phyloP scores from a whole-genome alignment of 2,797 vertebrate genomes.

The Ibycter americanus region DNA sequence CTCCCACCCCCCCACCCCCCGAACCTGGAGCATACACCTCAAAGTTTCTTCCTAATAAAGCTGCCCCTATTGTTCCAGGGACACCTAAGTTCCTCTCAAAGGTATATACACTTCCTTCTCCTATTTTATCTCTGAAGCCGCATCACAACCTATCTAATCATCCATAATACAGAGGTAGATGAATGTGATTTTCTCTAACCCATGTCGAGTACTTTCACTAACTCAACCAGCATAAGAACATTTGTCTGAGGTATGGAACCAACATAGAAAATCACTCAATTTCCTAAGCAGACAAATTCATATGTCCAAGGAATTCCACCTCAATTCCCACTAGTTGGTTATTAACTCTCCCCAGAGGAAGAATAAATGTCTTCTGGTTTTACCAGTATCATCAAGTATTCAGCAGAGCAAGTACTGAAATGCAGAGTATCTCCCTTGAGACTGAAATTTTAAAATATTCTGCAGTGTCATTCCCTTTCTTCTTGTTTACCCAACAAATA shows the following conservation, averaged over 20 bases:
- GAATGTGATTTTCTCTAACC: not conserved
- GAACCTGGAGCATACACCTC: not conserved
- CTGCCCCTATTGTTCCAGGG: not conserved
- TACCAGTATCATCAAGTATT: not conserved
- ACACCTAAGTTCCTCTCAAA: not conserved
- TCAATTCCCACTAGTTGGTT: not conserved
- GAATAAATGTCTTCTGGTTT: not conserved
- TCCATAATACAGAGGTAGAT: not conserved
- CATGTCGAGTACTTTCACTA: not conserved
- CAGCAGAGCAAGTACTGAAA: not conserved
- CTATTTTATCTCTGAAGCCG: not conserved
- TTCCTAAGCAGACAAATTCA: not conserved
- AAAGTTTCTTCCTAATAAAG: not conserved
- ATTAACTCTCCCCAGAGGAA: not conserved
- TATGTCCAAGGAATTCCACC: not conserved
- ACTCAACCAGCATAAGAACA: not conserved
- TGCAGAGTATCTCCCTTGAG: not conserved
- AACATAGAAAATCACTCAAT: not conserved
- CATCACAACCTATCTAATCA: not conserved
- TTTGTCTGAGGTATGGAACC: not conserved
- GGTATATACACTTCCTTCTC: not conserved
- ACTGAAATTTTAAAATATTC: not conserved
- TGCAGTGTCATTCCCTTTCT: not conserved
- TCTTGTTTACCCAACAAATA: not conserved
- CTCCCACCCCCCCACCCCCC: rapidly evolving